These are phyloP conservation scores for Phycodurus eques DNA, from an alignment of 2,113 vertebrate species.

Conservation along the genomic window DNA sequence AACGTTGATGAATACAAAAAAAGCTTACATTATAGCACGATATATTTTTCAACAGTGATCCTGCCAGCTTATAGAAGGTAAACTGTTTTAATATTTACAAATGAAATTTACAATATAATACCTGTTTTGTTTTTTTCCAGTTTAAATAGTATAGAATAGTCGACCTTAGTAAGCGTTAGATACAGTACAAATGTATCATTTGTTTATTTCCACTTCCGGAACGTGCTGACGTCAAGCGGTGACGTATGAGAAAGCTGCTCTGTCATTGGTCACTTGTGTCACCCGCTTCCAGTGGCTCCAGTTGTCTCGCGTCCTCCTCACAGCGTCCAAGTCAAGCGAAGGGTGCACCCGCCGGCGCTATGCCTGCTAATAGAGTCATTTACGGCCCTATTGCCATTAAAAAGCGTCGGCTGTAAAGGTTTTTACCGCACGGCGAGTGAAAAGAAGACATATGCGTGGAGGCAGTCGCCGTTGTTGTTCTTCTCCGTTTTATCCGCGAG, in stretches of 20 bases:
- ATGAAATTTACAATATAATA: no score
- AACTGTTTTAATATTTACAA: no score
- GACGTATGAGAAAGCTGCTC: conserved; percentile 46
- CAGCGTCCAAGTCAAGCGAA: conserved; percentile 43
- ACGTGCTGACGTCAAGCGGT: conserved; percentile 20
- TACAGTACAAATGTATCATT: no score
- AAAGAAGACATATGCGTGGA: conserved; percentile 6
- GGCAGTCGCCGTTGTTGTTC: conserved; percentile 4
- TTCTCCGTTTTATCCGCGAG: conserved; percentile 24
- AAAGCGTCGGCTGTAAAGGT: not conserved
- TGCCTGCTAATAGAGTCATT: conserved; percentile 46
- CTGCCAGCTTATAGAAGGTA: no score
- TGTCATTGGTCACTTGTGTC: conserved; percentile 40
- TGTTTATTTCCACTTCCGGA: not conserved
- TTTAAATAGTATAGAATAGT: no score
- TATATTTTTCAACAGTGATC: no score
- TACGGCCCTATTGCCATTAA: not conserved
- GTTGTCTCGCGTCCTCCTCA: conserved; percentile 42
- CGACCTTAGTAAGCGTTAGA: no score
- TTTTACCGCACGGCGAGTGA: not conserved
- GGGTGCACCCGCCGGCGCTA: conserved; percentile 27
- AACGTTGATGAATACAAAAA: not conserved
- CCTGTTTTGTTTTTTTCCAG: no score
- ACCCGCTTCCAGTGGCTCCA: conserved; percentile 20
- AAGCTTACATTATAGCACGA: not conserved